Percentiles rank a stretch among this genome's conserved stretches.
Conservation (phyloP, 2,888 invertebrate species). For the Mesochorus sp. region DNA sequence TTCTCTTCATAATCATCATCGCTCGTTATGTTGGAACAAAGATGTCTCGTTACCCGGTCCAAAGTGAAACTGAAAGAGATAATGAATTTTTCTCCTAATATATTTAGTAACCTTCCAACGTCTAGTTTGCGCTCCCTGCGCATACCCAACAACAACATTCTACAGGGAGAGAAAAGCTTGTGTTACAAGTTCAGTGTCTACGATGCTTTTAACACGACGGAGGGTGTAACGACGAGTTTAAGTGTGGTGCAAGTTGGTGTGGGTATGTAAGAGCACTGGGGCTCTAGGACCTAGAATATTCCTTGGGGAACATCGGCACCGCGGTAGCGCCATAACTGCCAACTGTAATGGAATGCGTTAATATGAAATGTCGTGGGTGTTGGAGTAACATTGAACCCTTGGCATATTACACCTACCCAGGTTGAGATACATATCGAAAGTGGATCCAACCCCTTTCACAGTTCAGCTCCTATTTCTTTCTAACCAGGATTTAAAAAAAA, state of each 20-base stretch:
- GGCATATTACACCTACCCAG: background rate
- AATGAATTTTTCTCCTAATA: conserved; percentile 49
- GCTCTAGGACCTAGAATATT: conserved; percentile 55
- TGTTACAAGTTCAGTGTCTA: conserved; percentile 55
- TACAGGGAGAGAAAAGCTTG: conserved; percentile 3
- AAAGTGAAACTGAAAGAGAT: conserved; percentile 34
- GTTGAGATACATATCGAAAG: conserved; percentile 29
- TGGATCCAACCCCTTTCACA: conserved; percentile 29
- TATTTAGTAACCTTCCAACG: conserved; percentile 30
- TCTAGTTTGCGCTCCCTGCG: conserved; percentile 8
- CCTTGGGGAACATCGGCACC: conserved; percentile 75
- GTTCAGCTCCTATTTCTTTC: background rate
- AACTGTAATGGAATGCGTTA: conserved; percentile 79
- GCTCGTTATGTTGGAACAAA: background rate
- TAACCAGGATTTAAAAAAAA: too few species aligned
- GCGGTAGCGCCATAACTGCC: conserved; percentile 70
- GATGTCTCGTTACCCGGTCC: background rate
- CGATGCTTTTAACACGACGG: conserved; percentile 58
- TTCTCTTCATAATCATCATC: background rate
- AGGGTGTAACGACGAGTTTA: conserved; percentile 55
- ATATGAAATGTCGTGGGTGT: conserved; percentile 72
- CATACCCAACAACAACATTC: background rate
- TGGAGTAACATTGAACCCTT: conserved; percentile 14
- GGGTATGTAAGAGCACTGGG: background rate
- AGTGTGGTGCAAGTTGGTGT: background rate